phyloP scores from a whole-genome alignment of 2,113 vertebrate species.

The Hemiscyllium ocellatum region DNA sequence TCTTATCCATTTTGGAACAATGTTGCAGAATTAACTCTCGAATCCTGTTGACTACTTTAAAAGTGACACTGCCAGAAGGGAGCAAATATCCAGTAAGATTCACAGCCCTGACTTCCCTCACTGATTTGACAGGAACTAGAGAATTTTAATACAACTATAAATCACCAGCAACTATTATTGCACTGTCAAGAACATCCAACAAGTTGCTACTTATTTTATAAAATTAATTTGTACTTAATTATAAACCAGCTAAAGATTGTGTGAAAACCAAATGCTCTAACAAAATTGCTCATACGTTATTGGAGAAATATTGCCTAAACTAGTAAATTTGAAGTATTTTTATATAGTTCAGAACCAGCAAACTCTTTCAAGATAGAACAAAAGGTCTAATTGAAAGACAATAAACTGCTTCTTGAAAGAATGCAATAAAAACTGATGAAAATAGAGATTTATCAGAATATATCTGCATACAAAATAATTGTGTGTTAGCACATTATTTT shows the following conservation, averaged over 20 bases:
- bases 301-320: background rate
- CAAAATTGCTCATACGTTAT: background rate
- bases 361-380: background rate
- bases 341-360: background rate
- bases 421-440: background rate
- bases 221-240: background rate
- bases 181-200: background rate
- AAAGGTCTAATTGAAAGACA: background rate
- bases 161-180: background rate
- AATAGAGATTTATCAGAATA: slow-evolving; percentile 12
- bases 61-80: background rate
- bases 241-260: background rate
- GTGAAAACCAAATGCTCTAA: no score
- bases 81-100: background rate
- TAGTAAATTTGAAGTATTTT: background rate
- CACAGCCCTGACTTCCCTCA: background rate
- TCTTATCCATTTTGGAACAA: background rate
- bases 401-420: background rate
- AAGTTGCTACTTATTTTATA: background rate
- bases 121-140: background rate
- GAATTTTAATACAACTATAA: background rate
- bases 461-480: slow-evolving; percentile 20
- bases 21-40: background rate
- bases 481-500: background rate
- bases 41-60: background rate